Base-by-base conservation (phyloP, 92 coral and sea anemone species). In the Montipora capitata region DNA sequence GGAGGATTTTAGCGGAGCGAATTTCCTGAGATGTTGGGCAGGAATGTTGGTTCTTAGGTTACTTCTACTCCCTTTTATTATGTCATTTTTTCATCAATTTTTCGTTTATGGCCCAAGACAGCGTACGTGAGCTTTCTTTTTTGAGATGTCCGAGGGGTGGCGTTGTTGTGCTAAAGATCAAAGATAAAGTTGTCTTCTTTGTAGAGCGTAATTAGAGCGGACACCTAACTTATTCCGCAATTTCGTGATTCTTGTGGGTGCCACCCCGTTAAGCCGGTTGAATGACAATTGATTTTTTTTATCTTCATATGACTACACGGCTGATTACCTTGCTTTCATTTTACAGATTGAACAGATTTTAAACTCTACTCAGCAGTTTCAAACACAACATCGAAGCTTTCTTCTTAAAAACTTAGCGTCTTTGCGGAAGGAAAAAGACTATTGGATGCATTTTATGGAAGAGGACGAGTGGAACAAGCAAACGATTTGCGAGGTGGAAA, bases 391-490 rank as follows among this genome's bases (percentile, higher is more conserved):
- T 40, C 59, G 49, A 58, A 20, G 72, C 71, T 13, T 72, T 27
- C 79, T 83, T 4, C 72, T 40, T 14, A 56, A 45, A 27, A 83
- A 58, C 79, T 4, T 83, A 72, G 48, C 49, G 12, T 83, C 87
- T 16, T 68, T 83, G 14, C 41, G 61, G 27, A 43, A 44, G 70
- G 87, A 83, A 38, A 83, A 59, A 13, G 87, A 83, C 8, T 2
- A 59, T 43, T 83, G 87, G 87, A 71, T 40, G 35, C 42, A 43
- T 44, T 83, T 83, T 57, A 83, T 83, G 87, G 87, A 83, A 58
- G 35, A 57, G n/a, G 87, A 83, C 6, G 79, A 72, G 20, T 57
- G 79, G 87, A 72, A 83, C 72, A 83, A 48, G 62, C 69, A 71
- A 2, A 58, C 27, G 5, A 70, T 83, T 42, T 68, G 44, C 15